Evolutionary conservation across 1,140 invertebrate genomes (phyloP), one percentile per base, ranked within the genome.

Genomic region (Meloidogyne chitwoodi): DNA sequence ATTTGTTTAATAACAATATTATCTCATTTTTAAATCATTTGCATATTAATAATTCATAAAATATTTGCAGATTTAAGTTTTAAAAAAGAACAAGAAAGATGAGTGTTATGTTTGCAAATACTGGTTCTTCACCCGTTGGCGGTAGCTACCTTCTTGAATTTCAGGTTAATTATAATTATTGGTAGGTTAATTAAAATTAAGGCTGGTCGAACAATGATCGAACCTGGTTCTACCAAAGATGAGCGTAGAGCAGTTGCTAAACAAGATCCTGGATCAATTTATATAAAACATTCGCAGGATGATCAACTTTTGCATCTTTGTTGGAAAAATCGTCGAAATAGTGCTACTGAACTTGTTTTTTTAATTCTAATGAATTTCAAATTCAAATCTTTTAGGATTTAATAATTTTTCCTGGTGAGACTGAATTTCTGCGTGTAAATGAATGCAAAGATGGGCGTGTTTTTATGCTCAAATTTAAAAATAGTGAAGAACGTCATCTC

Each of bases 371-470:
- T 62, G 68, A 34, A 24, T 12, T 22, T 38, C 6, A 66, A 5
- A 16, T 6, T 67, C 19, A 5, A 16, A 48, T n/a, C 16, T 34
- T 70, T 70, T 70, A 93, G 93, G 96, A 99, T 90, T 89, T 99
- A 29, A 94, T 99, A 61, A 96, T 99, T 81, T 99, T 99, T 81
- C 96, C 95, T 34, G 96, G 98, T 88, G 96, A 99, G 88, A 95
- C 94, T 87, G 96, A 98, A 88, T 99, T 96, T 89, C 93, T 95
- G 75, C 91, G 92, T 81, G 94, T 99, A 0, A 91, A 92, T 70
- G 93, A 97, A 86, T 98, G 96, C 86, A 96, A 94, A 68, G 96
- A 94, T 68, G 96, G 96, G 2, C 90, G 96, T 81, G 95, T 96
- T 0, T 99, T 93, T 90, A 91, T 99, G 24, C 89, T 99, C 10